Base-by-base conservation (phyloP, 2,888 invertebrate species). In the Parnassius apollo region DNA sequence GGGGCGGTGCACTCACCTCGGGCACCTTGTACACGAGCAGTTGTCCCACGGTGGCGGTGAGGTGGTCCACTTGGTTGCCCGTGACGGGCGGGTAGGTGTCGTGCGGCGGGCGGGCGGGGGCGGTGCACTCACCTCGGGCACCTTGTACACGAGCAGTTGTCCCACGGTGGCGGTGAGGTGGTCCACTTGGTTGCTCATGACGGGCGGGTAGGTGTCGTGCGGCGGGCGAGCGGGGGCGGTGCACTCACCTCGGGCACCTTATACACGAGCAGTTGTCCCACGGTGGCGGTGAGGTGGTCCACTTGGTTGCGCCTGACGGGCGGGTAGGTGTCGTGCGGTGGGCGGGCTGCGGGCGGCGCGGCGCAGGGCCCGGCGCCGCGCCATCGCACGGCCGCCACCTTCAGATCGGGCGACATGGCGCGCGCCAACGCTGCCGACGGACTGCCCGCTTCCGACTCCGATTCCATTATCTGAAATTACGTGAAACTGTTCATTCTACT, bases 241-340 rank as follows among this genome's bases (percentile, higher is more conserved):
- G 46, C 35, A 78, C 92, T 88, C 80, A 95, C 95, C 81, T 95
- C 94, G 10, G 97, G 97, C 68, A 98, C 97, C 83, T 94, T 95
- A 78, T 94, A 96, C 3, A 96, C 93, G 48, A 97, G 93, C 72
- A 98, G 90, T 75, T 96, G 95, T 25, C 98, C 98, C 13, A 95
- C 95, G 2, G 95, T 95, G 52, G 97, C 97, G 66, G 96, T 95
- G 62, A 98, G 93, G 66, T 94, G 94, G 88, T 97, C 96, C 42
- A 98, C 96, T 76, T 96, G 96, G 88, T 97, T 98, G 66, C 97
- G 92, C 2, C 96, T 93, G 73, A 95, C 93, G 2, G 98, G 97
- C 62, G 95, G 93, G 76, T 93, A 94, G 69, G 97, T 96, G 74
- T 93, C 92, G 48, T 93, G 92, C 7, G 93, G 92, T 4, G 94